Conservation (phyloP, 1,140 invertebrate species). For the Apis laboriosa region DNA sequence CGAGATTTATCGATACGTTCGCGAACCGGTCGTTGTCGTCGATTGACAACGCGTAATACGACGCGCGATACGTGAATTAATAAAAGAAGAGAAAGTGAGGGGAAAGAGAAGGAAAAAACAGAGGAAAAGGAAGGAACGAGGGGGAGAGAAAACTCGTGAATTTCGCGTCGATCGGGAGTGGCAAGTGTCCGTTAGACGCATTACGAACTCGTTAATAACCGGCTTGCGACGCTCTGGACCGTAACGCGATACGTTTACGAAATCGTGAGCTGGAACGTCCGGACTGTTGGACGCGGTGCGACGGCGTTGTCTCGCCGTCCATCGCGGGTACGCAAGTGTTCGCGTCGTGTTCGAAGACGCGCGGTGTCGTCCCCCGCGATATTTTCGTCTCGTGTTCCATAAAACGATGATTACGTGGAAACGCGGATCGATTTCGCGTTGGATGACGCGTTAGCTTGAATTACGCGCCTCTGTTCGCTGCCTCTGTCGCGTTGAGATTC, state of each 20-base stretch:
- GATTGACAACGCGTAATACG: background rate
- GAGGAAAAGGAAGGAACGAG: conserved; percentile 11
- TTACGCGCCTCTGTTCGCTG: background rate
- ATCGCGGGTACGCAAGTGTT: background rate
- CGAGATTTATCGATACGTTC: conserved; percentile 17
- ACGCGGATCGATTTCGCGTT: conserved; percentile 58
- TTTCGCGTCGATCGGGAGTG: background rate
- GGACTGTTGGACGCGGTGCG: conserved; percentile 8
- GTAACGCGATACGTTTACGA: conserved; percentile 69
- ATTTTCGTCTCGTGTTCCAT: conserved; percentile 31
- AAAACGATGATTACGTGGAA: conserved; percentile 57
- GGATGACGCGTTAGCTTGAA: conserved; percentile 1
- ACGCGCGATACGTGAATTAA: too few species aligned
- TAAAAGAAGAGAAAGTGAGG: background rate
- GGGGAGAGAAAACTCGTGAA: background rate
- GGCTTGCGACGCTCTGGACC: conserved; percentile 55
- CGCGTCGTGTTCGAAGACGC: background rate
- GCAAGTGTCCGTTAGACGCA: background rate
- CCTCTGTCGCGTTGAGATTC: too few species aligned
- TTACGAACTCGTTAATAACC: conserved; percentile 55
- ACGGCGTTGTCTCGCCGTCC: background rate
- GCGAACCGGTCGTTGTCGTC: conserved; percentile 40
- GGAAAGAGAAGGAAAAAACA: background rate
- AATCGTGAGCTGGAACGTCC: conserved; percentile 63
- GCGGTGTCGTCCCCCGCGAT: background rate